Conservation (phyloP, 2,113 vertebrate species). For the Centropus unirufus region DNA sequence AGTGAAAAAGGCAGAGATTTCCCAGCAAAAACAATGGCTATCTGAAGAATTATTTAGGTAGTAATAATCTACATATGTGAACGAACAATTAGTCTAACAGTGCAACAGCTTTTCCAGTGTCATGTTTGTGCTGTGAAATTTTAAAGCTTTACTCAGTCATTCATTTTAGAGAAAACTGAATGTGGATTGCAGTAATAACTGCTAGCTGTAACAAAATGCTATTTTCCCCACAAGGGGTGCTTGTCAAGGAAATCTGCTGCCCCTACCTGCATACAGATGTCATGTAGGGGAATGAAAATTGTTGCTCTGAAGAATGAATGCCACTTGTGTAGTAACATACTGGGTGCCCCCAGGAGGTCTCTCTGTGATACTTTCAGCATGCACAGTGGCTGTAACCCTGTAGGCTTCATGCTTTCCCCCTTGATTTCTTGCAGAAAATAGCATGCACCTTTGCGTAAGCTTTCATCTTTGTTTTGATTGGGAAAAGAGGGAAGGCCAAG, state of each 20-base stretch:
- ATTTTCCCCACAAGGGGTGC: neutral
- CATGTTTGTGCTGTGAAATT: neutral
- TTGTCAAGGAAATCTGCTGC: neutral
- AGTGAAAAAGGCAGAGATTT: neutral
- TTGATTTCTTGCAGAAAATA: neutral
- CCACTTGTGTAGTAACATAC: neutral
- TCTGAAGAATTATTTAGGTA: neutral
- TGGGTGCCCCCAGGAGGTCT: neutral
- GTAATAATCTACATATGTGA: neutral
- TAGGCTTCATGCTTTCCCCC: neutral
- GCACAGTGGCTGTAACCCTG: neutral
- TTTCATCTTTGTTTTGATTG: neutral
- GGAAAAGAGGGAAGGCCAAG: neutral
- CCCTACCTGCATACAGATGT: neutral
- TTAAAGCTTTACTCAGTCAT: neutral
- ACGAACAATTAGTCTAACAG: neutral
- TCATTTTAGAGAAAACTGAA: neutral
- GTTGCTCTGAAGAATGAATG: neutral
- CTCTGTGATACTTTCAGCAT: rapidly evolving
- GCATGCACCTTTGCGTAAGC: neutral
- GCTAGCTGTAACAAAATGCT: neutral
- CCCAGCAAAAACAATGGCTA: neutral
- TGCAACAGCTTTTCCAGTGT: neutral
- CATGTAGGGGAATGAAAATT: neutral
- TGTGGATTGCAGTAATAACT: neutral